Base-by-base conservation (phyloP, 2,888 invertebrate species). In the Pammene aurita region DNA sequence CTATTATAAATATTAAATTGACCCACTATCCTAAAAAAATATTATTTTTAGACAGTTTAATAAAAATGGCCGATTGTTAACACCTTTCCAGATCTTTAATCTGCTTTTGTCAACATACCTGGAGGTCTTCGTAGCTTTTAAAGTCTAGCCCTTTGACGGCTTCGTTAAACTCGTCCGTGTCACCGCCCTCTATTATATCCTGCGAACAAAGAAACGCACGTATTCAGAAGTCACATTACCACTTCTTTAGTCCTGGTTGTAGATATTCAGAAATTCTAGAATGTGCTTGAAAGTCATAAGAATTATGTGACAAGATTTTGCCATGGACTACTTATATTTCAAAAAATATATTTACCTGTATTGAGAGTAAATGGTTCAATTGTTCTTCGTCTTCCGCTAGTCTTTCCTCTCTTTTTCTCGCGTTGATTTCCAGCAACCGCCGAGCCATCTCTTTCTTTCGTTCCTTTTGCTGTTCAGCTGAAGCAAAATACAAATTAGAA, bases 371-470 rank as follows among this genome's bases (percentile, higher is more conserved):
- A 76, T 96, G 95, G 78, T 95, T 95, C 46, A 98, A 84, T 80
- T 96, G 96, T 75, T 97, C 96, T 81, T 98, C 97, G 80, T 98
- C 98, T 81, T 97, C 97, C 5, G 96, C 96, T 38, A 98, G 90
- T 81, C 96, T 95, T 83, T 98, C 98, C 79, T 97, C 96, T 73
- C 98, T 93, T 82, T 97, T 96, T 61, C 97, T 94, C 0, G 97
- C 97, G 84, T 98, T 98, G 63, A 98, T 96, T 88, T 98, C 98
- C 60, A 97, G 94, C 64, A 98, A 89, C 34, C 98, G 93, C 52
- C 95, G 93, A 0, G 98, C 97, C 82, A 98, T 94, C 84, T 98
- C 98, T 67, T 96, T 95, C 75, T 97, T 95, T 71, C 97, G 94
- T 82, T 98, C 98, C 79, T 96, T 96, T 84, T 97, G 97, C 79